Evolutionary conservation across 1,140 invertebrate genomes (phyloP).

Genomic region (Eciton burchellii): DNA sequence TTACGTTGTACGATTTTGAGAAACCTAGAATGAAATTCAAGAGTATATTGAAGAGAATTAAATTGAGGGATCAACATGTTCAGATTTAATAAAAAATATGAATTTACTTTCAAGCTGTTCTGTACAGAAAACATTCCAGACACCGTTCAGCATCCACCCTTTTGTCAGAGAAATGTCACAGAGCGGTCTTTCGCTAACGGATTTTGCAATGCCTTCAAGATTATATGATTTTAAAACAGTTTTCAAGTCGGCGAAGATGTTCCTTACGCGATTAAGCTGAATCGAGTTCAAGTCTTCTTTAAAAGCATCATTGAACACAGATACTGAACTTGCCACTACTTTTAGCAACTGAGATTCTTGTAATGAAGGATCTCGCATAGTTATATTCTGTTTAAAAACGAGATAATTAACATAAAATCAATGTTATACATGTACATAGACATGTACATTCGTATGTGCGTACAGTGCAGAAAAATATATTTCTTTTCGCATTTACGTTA

Average conservation of each 20-base stretch:
- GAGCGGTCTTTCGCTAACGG: neutral
- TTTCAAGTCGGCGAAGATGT: constrained; percentile 41
- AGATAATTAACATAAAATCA: neutral
- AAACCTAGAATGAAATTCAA: constrained; percentile 72
- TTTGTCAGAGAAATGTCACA: constrained; percentile 14
- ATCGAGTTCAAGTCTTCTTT: constrained; percentile 1
- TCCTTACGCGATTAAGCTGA: constrained; percentile 14
- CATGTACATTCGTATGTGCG: too few species aligned
- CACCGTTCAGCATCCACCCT: constrained; percentile 77
- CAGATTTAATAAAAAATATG: neutral
- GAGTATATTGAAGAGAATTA: constrained; percentile 19
- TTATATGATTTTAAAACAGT: constrained; percentile 49
- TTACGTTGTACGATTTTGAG: constrained; percentile 66
- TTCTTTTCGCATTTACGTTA: constrained; percentile 9
- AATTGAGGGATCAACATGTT: neutral
- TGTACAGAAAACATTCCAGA: constrained; percentile 78
- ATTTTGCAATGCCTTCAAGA: constrained; percentile 51
- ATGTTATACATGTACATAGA: too few species aligned
- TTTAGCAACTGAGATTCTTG: constrained; percentile 21
- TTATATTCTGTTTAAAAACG: constrained; percentile 25
- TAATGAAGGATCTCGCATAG: constrained; percentile 10
- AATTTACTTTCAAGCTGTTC: constrained; percentile 75
- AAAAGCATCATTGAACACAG: constrained; percentile 51
- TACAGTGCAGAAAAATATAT: too few species aligned
- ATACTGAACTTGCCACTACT: constrained; percentile 48